Base-by-base conservation (phyloP, 2,113 vertebrate species). In the Sebastes fasciatus region DNA sequence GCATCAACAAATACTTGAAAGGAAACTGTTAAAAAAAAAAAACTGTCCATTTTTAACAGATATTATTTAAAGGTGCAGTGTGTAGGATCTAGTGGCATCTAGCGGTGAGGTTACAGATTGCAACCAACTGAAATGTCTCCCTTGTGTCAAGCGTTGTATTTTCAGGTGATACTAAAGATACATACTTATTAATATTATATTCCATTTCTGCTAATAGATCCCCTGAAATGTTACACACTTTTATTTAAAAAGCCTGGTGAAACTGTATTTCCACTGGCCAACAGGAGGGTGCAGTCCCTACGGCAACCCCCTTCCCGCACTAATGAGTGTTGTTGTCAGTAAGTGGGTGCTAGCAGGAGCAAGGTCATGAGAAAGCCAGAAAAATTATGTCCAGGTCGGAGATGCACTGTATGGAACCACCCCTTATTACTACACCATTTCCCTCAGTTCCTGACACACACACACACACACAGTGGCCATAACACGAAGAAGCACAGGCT, bases 311-410 rank as follows among this genome's bases (percentile, higher is more conserved):
- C 5, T 34, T 17, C 26, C 9, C 1, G 5, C 1, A 2, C 45
- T 78, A 62, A 74, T 84, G 69, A 67, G 2, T 46, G 52, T 64
- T 72, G 52, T 51, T 90, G 81, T 87, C 84, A 83, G 85, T 87
- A 79, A 92, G 70, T 82, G 86, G 82, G 76, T 48, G 71, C 43
- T 76, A 55, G 70, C 2, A 43, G 70, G 60, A 72, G 80, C 62
- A 67, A 90, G 89, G 92, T 89, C 88, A 89, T 84, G 57, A 83
- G 79, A 80, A 63, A 66, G 71, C 81, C 65, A 83, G 65, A 63
- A 82, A 75, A 89, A 87, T 86, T 82, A 83, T 90, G 79, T 91
- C 74, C 87, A 89, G 82, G 89, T 89, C 84, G 88, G 60, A 79
- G 70, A 75, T 78, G 77, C 66, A 58, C 80, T 87, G 66, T 84